Conservation (phyloP, 2,888 invertebrate species). For the Coleophora flavipennella region DNA sequence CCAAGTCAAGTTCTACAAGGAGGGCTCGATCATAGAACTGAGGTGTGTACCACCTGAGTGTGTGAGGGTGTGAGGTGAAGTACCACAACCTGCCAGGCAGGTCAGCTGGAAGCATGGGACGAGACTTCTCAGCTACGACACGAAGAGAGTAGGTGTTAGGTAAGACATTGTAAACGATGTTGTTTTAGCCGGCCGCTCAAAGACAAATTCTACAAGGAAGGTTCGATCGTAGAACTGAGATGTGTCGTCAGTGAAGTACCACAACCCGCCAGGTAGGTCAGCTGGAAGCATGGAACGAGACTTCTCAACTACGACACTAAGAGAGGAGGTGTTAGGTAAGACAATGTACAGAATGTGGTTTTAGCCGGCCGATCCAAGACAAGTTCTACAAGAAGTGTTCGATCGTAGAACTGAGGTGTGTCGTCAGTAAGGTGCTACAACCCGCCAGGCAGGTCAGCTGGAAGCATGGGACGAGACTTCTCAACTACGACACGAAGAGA, state of each 20-base stretch:
- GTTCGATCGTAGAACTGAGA: constrained; percentile 82
- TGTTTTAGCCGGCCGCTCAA: constrained; percentile 81
- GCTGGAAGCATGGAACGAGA: constrained; percentile 84
- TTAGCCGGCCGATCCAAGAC: constrained; percentile 82
- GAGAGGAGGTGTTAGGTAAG: constrained; percentile 86
- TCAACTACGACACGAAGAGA: constrained; percentile 85
- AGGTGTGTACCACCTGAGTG: no score
- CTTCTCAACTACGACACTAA: constrained; percentile 85
- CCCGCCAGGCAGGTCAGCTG: constrained; percentile 83
- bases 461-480: constrained; percentile 81
- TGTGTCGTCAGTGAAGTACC: constrained; percentile 87
- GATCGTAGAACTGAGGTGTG: constrained; percentile 85
- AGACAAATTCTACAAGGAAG: no score
- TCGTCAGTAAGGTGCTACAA: constrained; percentile 85
- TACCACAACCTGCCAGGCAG: no score
- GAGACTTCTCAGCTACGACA: no score
- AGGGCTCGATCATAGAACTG: no score
- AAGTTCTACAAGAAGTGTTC: constrained; percentile 88
- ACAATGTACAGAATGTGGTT: no score
- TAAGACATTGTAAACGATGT: no score
- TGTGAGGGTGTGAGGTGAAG: no score
- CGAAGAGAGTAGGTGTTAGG: no score
- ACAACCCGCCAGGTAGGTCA: constrained; percentile 80
- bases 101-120: no score
- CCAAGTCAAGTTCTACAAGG: no score